Evolutionary conservation across 2,888 invertebrate species (phyloP), one percentile per base, ranked within the genome.

Genomic region (Lycocerus yunnanus): DNA sequence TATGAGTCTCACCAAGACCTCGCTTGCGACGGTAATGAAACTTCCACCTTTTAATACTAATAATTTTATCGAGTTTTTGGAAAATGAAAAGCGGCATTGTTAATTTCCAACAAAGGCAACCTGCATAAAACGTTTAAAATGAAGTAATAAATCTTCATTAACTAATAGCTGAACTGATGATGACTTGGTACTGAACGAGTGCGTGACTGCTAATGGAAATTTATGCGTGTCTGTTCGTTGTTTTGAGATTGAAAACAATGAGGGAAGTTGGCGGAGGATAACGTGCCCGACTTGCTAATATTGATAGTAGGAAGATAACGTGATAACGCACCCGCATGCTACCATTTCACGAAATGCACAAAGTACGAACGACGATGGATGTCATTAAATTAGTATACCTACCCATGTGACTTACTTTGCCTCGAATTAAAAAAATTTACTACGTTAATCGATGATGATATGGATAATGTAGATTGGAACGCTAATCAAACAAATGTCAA

Each of bases 191-290:
- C 77, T 73, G 78, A 78, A 77, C 66, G 79, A 79, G 72, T 76
- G 78, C 79, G 79, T 79, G 79, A 79, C 76, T 76, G 67, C 71
- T 78, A 75, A 78, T 78, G 78, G 72, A 77, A 77, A 71, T 74
- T 68, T 69, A 74, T 69, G 78, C 78, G 79, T 78, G 79, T 76
- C 76, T 74, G 72, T 72, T 69, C 74, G 77, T 77, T 78, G 76
- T 78, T 76, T 78, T 70, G 72, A 75, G 75, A 75, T 73, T 73
- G 75, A 74, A 74, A 77, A 77, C 77, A 77, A 76, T 71, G 71
- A 74, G 69, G 74, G 71, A 69, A 76, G 69, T 63, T 71, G 71
- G 73, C 69, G 68, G 71, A 72, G 68, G 73, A 74, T 76, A 74
- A 72, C 71, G 76, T 69, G 74, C 69, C 72, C 71, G 68, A 71